phyloP scores from a whole-genome alignment of 2,113 vertebrate species.

The Ailuropoda melanoleuca region DNA sequence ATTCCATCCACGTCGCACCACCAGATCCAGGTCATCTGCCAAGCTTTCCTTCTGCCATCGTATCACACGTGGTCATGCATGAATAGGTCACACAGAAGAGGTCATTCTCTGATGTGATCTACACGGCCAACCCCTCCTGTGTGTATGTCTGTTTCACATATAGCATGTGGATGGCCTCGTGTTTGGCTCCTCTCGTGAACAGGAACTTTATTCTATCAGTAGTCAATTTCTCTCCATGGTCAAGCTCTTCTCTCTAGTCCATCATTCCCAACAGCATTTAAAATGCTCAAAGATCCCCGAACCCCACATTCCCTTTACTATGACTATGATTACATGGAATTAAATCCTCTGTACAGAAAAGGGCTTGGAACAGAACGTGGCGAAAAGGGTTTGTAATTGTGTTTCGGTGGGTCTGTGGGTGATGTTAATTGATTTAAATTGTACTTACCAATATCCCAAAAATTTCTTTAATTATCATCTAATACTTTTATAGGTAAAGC shows the following conservation, averaged over 20 bases:
- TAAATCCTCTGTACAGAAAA: background rate
- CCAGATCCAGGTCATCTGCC: background rate
- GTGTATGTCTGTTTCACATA: background rate
- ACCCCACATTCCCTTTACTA: background rate
- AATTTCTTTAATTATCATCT: background rate
- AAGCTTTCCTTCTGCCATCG: background rate
- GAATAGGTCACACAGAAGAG: background rate
- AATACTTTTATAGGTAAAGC: background rate
- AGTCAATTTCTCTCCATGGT: background rate
- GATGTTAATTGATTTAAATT: background rate
- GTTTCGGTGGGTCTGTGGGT: background rate
- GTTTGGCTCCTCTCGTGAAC: background rate
- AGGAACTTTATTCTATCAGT: background rate
- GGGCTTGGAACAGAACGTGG: background rate
- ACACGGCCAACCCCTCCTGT: too few relatives aligned
- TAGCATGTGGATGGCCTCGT: background rate
- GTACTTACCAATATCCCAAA: background rate
- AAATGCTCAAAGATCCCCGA: background rate
- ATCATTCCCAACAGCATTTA: background rate
- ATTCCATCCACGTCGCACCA: background rate
- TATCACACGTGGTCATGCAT: background rate
- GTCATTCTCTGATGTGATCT: background rate
- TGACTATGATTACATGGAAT: background rate
- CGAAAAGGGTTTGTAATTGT: background rate
- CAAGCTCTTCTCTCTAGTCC: background rate